Evolutionary conservation across 2,113 vertebrate genomes (phyloP).

Genomic region (Gopherus flavomarginatus): DNA sequence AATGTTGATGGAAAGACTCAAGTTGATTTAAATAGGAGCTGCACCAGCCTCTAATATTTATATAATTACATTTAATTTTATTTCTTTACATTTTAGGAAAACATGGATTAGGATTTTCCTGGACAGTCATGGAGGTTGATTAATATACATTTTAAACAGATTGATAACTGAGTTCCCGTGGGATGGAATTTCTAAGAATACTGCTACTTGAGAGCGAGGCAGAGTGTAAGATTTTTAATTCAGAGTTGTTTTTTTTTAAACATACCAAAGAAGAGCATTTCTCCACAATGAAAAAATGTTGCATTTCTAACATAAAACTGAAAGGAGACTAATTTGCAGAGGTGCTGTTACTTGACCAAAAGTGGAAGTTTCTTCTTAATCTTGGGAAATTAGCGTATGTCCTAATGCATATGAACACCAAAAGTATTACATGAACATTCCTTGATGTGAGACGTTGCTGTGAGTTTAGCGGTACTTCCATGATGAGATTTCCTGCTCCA

Average conservation of each 20-base stretch:
- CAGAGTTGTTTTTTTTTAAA: not conserved
- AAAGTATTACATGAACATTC: not conserved
- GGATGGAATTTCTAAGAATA: not conserved
- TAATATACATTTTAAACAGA: not conserved
- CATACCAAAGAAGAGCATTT: not conserved
- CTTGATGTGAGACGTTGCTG: not conserved
- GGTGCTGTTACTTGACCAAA: not conserved
- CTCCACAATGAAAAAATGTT: not conserved
- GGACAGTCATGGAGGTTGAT: not conserved
- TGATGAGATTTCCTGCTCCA: not conserved
- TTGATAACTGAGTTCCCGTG: not conserved
- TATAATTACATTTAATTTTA: not conserved
- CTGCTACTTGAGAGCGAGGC: not conserved
- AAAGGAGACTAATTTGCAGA: not conserved
- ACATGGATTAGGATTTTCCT: not conserved
- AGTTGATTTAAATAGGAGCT: not conserved
- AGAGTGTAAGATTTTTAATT: not conserved
- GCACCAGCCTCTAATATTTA: not conserved
- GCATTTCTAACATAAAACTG: constrained; percentile 4
- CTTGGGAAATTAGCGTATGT: not conserved
- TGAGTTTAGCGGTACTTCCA: not conserved
- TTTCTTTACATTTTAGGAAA: not conserved
- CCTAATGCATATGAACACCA: not conserved
- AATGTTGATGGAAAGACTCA: not conserved
- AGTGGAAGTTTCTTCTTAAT: not conserved